Conservation (phyloP, 2,113 vertebrate species). For the Hepsetus odoe region DNA sequence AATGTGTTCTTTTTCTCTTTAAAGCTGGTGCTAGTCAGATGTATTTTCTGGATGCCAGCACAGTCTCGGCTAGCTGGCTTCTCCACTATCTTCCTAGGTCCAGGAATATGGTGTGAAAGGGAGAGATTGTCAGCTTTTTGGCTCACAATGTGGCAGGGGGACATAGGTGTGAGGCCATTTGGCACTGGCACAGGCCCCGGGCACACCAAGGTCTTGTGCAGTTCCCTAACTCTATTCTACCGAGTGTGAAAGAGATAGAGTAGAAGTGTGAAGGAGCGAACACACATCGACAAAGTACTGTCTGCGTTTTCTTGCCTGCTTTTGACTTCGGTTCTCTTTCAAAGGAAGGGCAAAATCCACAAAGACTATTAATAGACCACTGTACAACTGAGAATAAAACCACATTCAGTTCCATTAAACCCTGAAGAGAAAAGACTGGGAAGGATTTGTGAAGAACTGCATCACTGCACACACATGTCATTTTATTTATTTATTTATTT, state of each 20-base stretch:
- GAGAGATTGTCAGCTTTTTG: slow-evolving; percentile 52
- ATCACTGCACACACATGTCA: background rate
- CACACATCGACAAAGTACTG: background rate
- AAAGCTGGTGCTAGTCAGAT: slow-evolving; percentile 25
- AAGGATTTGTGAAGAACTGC: background rate
- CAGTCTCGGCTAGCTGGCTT: slow-evolving; percentile 33
- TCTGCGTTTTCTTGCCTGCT: background rate
- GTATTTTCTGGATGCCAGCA: slow-evolving; percentile 14
- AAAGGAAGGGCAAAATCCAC: slow-evolving; percentile 17
- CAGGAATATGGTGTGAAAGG: slow-evolving; percentile 35
- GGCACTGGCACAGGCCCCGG: slow-evolving; percentile 20
- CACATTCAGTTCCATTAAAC: slow-evolving; percentile 4
- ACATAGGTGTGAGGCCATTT: slow-evolving; percentile 50
- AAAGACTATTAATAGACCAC: slow-evolving; percentile 1
- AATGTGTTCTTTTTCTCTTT: slow-evolving; percentile 26
- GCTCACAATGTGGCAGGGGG: slow-evolving; percentile 43
- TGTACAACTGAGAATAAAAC: background rate
- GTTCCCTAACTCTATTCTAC: slow-evolving; percentile 41
- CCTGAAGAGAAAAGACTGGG: background rate
- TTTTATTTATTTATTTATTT: too few species aligned
- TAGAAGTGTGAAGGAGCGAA: slow-evolving; percentile 31
- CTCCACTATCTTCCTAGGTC: slow-evolving; percentile 27
- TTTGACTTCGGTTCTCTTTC: background rate
- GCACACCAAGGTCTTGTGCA: slow-evolving; percentile 22
- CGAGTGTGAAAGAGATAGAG: slow-evolving; percentile 22